Conservation (phyloP, 2,888 invertebrate species). For the Synergus laeviventris region DNA sequence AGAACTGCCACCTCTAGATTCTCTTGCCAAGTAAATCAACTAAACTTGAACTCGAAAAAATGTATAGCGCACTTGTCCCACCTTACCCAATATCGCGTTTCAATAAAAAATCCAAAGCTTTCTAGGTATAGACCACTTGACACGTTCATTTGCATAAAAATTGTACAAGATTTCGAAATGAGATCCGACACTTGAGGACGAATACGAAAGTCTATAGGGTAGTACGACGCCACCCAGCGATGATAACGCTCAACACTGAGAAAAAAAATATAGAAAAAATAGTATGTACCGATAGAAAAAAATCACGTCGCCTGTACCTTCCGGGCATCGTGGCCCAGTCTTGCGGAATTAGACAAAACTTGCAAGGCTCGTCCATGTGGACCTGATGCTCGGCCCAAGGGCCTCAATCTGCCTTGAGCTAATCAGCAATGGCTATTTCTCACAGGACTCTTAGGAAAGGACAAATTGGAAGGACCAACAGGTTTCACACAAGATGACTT, state of each 20-base stretch:
- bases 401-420: constrained; percentile 61
- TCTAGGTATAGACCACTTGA: not conserved
- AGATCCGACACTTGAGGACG: constrained; percentile 27
- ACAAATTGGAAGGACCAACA: constrained; percentile 50
- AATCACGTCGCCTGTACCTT: constrained; percentile 69
- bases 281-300: constrained; percentile 73
- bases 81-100: too few relatives aligned
- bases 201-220: constrained; percentile 24
- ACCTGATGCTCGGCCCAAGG: constrained; percentile 66
- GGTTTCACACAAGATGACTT: constrained; percentile 35
- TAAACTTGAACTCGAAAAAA: too few relatives aligned
- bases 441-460: constrained; percentile 49
- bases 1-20: too few relatives aligned
- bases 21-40: too few relatives aligned
- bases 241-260: constrained; percentile 25
- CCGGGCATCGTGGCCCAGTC: constrained; percentile 68
- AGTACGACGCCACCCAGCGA: constrained; percentile 15
- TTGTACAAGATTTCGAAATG: constrained; percentile 1
- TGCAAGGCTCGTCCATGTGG: constrained; percentile 65
- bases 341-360: constrained; percentile 69
- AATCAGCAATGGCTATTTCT: constrained; percentile 60
- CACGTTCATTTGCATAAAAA: constrained; percentile 2
- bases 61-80: too few relatives aligned
- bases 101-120: not conserved
- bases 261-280: constrained; percentile 52